Conservation (phyloP, 2,888 invertebrate species). For the Polietes domitor region DNA sequence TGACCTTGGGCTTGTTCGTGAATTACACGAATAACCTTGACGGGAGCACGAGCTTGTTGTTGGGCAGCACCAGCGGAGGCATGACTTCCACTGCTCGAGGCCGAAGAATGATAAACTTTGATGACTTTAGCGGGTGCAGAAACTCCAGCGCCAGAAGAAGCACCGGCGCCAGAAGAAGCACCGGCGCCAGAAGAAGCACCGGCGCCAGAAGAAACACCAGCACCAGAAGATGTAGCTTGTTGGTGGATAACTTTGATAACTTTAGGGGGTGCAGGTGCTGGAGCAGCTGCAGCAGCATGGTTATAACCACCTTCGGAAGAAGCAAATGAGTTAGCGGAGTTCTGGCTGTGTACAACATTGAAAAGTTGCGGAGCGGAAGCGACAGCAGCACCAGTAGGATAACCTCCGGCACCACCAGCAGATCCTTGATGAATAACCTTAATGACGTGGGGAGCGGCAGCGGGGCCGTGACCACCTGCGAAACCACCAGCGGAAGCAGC, state of each 20-base stretch:
- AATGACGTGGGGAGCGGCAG: conserved; percentile 19
- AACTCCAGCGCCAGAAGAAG: conserved; percentile 37
- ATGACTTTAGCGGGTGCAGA: conserved; percentile 60
- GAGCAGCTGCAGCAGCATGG: conserved; percentile 61
- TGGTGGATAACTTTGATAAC: conserved; percentile 73
- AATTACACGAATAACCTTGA: conserved; percentile 75
- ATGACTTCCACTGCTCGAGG: not conserved
- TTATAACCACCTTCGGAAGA: conserved; percentile 42
- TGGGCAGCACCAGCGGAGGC: conserved; percentile 10
- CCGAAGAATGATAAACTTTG: conserved; percentile 70
- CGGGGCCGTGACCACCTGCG: conserved; percentile 12
- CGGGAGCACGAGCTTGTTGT: conserved; percentile 56
- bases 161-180: conserved; percentile 35
- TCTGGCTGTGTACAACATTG: conserved; percentile 65
- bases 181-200: conserved; percentile 23
- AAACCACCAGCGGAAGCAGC: conserved; percentile 22
- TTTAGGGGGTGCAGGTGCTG: conserved; percentile 63
- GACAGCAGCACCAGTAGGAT: not conserved
- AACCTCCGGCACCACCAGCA: not conserved
- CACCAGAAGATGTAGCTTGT: conserved; percentile 37
- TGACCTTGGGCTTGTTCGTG: conserved; percentile 71
- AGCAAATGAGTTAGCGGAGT: conserved; percentile 16
- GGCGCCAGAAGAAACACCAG: conserved; percentile 7
- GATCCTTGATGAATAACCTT: conserved; percentile 61
- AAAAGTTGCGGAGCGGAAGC: conserved; percentile 45